A percentile compares a stretch with the other conserved stretches of the same genome.
Evolutionary conservation across 1,140 invertebrate genomes (phyloP).

Genomic region (Apis dorsata): DNA sequence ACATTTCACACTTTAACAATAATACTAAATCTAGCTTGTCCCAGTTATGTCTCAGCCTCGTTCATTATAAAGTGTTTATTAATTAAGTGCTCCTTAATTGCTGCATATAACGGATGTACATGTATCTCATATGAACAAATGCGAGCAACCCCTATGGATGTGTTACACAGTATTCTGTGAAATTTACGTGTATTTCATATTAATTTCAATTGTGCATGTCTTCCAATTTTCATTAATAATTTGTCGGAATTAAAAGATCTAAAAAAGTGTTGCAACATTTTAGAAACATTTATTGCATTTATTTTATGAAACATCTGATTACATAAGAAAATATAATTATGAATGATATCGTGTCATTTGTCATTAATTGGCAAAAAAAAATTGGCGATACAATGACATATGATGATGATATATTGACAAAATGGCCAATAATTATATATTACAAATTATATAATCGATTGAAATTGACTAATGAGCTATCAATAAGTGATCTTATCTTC

Average conservation of each 20-base stretch:
- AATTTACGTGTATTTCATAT: neutral
- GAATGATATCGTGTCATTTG: too few species aligned
- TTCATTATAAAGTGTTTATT: constrained; percentile 51
- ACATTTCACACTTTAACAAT: constrained; percentile 8
- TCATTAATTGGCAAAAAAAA: neutral
- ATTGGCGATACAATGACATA: too few species aligned
- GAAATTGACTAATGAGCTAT: constrained; percentile 3
- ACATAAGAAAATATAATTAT: neutral
- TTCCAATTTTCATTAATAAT: neutral
- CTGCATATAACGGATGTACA: neutral
- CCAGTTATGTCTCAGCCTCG: constrained; percentile 46
- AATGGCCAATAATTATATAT: neutral
- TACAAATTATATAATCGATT: neutral
- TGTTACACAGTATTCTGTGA: neutral
- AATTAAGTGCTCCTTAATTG: constrained; percentile 66
- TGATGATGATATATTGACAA: neutral
- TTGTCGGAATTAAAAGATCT: constrained; percentile 13
- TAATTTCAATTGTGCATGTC: neutral
- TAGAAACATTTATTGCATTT: neutral
- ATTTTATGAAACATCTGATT: neutral
- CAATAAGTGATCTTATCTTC: neutral
- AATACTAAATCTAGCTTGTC: constrained; percentile 59
- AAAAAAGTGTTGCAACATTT: neutral
- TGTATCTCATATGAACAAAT: constrained; percentile 25
- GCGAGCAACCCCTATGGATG: constrained; percentile 9